Conservation (phyloP, 2,888 invertebrate species). For the Nomada goodeniana region DNA sequence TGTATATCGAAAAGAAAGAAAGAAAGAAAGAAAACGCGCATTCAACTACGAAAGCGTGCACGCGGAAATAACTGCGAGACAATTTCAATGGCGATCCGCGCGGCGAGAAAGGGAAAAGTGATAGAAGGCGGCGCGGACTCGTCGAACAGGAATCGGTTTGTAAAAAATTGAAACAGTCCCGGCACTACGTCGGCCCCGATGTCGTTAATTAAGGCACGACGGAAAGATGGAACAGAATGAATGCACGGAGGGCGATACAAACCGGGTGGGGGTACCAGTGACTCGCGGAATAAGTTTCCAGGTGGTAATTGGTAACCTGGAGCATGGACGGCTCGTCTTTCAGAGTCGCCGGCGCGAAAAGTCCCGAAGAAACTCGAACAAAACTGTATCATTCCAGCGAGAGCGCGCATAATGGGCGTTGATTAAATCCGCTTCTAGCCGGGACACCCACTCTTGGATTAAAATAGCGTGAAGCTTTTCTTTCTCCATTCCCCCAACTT, state of each 20-base stretch:
- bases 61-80: too few relatives aligned
- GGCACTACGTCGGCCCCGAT: conserved; percentile 8
- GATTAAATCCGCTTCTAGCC: conserved; percentile 74
- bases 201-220: conserved; percentile 70
- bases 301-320: conserved; percentile 69
- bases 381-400: conserved; percentile 65
- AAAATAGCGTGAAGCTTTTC: conserved; percentile 63
- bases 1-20: too few relatives aligned
- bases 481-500: conserved; percentile 2
- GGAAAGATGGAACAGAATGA: conserved; percentile 25
- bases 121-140: background rate
- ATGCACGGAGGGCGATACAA: background rate
- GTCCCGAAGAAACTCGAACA: conserved; percentile 67
- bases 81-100: background rate
- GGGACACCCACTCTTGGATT: conserved; percentile 71
- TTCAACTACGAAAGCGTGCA: too few relatives aligned
- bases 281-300: conserved; percentile 52
- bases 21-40: too few relatives aligned
- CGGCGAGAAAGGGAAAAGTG: background rate
- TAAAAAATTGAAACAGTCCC: conserved; percentile 37
- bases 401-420: conserved; percentile 74
- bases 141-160: too few relatives aligned
- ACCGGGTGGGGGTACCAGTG: background rate
- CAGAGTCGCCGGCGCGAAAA: conserved; percentile 55
- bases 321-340: conserved; percentile 46